phyloP scores from a whole-genome alignment of 2,797 vertebrate genomes.

The Mionectes olivaceus region DNA sequence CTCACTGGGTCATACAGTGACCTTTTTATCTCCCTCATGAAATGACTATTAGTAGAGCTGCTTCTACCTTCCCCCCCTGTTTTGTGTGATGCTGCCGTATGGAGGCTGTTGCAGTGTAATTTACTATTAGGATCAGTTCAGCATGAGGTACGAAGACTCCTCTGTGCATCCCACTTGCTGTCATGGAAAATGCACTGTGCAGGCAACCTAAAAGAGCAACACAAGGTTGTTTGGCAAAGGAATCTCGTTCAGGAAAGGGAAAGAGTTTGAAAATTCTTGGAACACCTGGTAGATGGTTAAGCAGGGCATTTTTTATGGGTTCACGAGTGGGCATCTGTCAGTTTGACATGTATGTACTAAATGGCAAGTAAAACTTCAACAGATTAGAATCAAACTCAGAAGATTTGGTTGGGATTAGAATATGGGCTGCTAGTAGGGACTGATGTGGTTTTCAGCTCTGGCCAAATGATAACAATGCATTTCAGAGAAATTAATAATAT shows the following conservation, averaged over 20 bases:
- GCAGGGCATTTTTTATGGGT: background rate
- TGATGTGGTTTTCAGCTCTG: background rate
- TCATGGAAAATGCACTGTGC: background rate
- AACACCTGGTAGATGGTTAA: background rate
- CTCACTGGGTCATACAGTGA: background rate
- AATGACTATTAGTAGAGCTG: background rate
- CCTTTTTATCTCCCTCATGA: background rate
- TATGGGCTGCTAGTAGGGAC: background rate
- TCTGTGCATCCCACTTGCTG: accelerated
- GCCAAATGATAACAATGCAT: background rate
- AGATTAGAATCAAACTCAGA: background rate
- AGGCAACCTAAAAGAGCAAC: background rate
- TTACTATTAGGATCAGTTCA: background rate
- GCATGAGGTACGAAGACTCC: background rate
- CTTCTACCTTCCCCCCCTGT: background rate
- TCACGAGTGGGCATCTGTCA: too few relatives aligned
- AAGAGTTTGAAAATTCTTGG: background rate
- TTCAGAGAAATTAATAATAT: background rate
- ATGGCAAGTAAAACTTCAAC: background rate
- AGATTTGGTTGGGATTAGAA: background rate
- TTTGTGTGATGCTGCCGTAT: accelerated
- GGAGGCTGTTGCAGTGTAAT: accelerated
- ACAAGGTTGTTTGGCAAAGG: background rate
- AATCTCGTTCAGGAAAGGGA: background rate
- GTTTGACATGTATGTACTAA: background rate